These are phyloP conservation scores for Anguilla megastoma DNA, from an alignment of 2,797 vertebrate genomes.

Conservation along the genomic window DNA sequence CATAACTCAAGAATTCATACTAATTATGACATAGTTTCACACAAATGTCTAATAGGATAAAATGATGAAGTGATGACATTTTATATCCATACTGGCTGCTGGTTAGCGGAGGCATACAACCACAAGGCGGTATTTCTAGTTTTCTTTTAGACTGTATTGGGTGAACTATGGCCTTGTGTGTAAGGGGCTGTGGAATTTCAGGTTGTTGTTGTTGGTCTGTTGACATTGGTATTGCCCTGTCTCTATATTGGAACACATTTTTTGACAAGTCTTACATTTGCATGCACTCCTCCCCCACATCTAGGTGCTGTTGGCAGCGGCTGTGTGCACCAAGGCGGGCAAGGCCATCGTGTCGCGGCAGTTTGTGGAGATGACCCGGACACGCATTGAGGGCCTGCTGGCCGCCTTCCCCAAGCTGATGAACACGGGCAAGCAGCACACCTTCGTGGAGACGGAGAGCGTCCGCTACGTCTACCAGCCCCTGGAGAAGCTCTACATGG, in stretches of 20 bases:
- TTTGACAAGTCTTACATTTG: neutral
- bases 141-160: too few species aligned
- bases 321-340: conserved; percentile 97
- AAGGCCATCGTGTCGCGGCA: conserved; percentile 97
- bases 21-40: too few species aligned
- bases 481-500: conserved; percentile 98
- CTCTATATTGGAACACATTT: neutral
- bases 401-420: conserved; percentile 97
- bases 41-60: too few species aligned
- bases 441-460: conserved; percentile 97
- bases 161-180: neutral
- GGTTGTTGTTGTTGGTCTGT: neutral
- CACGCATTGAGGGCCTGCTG: conserved; percentile 92
- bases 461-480: conserved; percentile 98
- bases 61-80: too few species aligned
- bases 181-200: neutral
- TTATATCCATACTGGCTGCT: too few species aligned
- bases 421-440: conserved; percentile 98
- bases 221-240: neutral
- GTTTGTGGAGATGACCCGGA: conserved; percentile 98
- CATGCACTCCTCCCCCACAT: neutral
- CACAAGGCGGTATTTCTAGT: too few species aligned
- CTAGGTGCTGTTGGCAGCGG: conserved; percentile 97
- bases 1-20: too few species aligned
- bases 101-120: too few species aligned